Evolutionary conservation across 1,140 invertebrate species (phyloP).

Genomic region (Zaprionus tsacasi): DNA sequence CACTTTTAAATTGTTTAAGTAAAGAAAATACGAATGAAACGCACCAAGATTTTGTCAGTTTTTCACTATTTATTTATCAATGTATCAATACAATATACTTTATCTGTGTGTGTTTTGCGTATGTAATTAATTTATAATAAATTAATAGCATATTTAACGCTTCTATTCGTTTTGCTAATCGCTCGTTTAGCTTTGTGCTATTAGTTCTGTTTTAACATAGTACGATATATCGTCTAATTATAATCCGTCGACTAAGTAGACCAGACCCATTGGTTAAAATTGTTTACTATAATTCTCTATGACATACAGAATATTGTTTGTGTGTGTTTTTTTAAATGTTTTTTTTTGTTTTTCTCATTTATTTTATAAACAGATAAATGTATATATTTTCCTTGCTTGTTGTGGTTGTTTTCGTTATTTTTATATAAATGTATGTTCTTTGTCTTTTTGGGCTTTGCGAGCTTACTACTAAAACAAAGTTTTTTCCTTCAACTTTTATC

Average conservation of each 20-base stretch:
- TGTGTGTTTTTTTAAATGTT: background rate
- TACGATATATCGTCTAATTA: conserved; percentile 16
- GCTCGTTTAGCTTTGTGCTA: conserved; percentile 51
- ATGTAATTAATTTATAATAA: conserved; percentile 55
- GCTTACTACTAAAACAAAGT: conserved; percentile 76
- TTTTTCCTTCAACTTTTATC: conserved; percentile 10
- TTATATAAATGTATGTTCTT: conserved; percentile 17
- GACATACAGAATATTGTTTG: conserved; percentile 51
- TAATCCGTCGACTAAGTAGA: conserved; percentile 69
- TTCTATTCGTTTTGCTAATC: conserved; percentile 44
- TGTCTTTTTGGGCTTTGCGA: conserved; percentile 61
- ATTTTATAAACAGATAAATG: conserved; percentile 25
- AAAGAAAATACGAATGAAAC: background rate
- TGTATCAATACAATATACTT: conserved; percentile 40
- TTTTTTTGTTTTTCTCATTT: background rate
- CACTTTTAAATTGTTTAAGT: background rate
- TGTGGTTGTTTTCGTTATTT: conserved; percentile 4
- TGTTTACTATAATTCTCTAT: conserved; percentile 77
- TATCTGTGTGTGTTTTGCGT: conserved; percentile 12
- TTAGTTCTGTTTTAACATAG: conserved; percentile 33
- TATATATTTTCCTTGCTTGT: conserved; percentile 32
- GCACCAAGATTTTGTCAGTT: conserved; percentile 11
- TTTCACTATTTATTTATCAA: conserved; percentile 47
- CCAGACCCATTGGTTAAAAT: conserved; percentile 82
- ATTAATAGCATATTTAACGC: conserved; percentile 65